Conservation (phyloP, 2,797 vertebrate genomes). For the Merluccius polli region DNA sequence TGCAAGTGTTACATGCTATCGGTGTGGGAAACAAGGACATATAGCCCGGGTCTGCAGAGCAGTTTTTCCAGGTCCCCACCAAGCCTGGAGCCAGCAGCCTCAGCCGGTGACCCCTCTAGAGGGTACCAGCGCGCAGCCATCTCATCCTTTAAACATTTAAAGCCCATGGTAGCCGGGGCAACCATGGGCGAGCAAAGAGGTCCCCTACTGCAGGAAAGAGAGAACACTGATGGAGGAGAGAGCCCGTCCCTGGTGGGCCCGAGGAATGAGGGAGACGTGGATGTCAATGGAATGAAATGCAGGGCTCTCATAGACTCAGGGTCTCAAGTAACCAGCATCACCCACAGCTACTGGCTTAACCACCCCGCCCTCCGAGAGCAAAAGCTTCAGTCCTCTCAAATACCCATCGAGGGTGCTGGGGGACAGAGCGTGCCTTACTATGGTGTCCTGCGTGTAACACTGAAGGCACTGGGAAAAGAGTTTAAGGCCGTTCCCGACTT, state of each 20-base stretch:
- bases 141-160: constrained; percentile 26
- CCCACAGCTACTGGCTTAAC: constrained; percentile 12
- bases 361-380: constrained; percentile 7
- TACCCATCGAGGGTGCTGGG: constrained; percentile 24
- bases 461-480: constrained; percentile 16
- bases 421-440: constrained; percentile 19
- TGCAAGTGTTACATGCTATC: background rate
- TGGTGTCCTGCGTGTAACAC: constrained; percentile 19
- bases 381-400: background rate
- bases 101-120: background rate
- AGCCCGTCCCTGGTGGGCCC: constrained; percentile 22
- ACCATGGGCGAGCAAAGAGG: constrained; percentile 33
- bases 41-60: too few relatives aligned
- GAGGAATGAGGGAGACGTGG: constrained; percentile 28
- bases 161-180: constrained; percentile 30
- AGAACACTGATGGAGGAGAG: background rate
- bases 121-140: background rate
- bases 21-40: constrained; percentile 7
- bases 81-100: background rate
- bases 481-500: constrained; percentile 25
- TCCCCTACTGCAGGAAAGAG: background rate
- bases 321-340: constrained; percentile 36
- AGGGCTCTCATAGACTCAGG: constrained; percentile 37
- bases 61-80: constrained; percentile 3
- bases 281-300: too few relatives aligned